Percentiles rank a stretch among this genome's conserved stretches.
phyloP scores from a whole-genome alignment of 2,888 invertebrate genomes.

The Diaphora mendica region DNA sequence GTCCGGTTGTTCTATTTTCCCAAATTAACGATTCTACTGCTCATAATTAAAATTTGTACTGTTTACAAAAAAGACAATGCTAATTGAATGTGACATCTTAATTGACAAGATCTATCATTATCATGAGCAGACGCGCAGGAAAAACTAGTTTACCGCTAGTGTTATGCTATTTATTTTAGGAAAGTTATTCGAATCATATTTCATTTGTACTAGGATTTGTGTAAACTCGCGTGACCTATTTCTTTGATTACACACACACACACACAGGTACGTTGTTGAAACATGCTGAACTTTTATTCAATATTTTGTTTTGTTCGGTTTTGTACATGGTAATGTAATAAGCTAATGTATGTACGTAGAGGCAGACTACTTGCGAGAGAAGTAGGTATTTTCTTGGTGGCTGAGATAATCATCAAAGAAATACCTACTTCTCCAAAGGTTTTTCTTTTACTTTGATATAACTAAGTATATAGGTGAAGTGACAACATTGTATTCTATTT shows the following conservation, averaged over 20 bases:
- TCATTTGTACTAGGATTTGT: background rate
- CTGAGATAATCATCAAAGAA: background rate
- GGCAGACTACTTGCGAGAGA: constrained; percentile 19
- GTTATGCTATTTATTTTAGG: background rate
- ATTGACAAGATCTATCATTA: background rate
- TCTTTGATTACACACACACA: constrained; percentile 16
- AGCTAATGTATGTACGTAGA: constrained; percentile 38
- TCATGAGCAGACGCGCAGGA: background rate
- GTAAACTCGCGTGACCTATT: constrained; percentile 22
- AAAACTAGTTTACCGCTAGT: background rate
- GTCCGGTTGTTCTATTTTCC: background rate
- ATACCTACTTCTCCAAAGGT: background rate
- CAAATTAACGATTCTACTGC: too few relatives aligned
- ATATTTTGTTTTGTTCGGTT: constrained; percentile 36
- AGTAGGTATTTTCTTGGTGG: constrained; percentile 27
- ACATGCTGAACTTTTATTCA: constrained; percentile 22
- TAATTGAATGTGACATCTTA: background rate
- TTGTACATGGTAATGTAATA: constrained; percentile 47
- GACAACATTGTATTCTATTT: background rate
- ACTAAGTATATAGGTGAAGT: background rate
- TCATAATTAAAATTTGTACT: background rate
- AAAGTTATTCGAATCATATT: background rate
- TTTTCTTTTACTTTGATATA: background rate
- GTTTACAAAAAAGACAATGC: background rate
- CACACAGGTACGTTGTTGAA: constrained; percentile 22